Percentiles rank a stretch among this genome's conserved stretches.
phyloP scores from a whole-genome alignment of 2,888 invertebrate species.

The Ophonus ardosiacus region DNA sequence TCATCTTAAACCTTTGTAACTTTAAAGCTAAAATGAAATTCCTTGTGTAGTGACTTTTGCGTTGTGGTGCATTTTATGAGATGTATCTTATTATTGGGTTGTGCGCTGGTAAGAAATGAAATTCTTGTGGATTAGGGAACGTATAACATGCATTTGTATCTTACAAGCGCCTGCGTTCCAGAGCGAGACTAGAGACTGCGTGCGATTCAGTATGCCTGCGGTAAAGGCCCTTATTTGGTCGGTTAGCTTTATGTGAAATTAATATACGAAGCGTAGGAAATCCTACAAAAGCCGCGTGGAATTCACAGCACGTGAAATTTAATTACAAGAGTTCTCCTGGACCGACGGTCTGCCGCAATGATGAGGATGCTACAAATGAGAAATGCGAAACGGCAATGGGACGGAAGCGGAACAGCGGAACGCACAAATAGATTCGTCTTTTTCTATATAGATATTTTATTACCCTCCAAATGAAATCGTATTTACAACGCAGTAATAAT shows the following conservation, averaged over 20 bases:
- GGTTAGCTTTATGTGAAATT: constrained; percentile 54
- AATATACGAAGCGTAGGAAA: constrained; percentile 50
- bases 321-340: constrained; percentile 33
- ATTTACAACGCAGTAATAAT: no score
- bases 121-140: background rate
- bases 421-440: no score
- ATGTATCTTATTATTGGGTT: background rate
- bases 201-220: constrained; percentile 1
- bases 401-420: no score
- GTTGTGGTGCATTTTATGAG: background rate
- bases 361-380: background rate
- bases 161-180: background rate
- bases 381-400: no score
- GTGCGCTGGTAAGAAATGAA: background rate
- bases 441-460: no score
- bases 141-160: background rate
- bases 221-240: constrained; percentile 47
- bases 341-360: background rate
- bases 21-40: background rate
- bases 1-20: no score
- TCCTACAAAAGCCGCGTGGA: constrained; percentile 53
- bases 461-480: no score
- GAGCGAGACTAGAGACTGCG: background rate
- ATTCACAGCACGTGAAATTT: constrained; percentile 53
- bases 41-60: background rate